A percentile compares a stretch with the other conserved stretches of the same genome.
phyloP scores from a whole-genome alignment of 2,797 vertebrate species.

The Dicrostonyx torquatus region DNA sequence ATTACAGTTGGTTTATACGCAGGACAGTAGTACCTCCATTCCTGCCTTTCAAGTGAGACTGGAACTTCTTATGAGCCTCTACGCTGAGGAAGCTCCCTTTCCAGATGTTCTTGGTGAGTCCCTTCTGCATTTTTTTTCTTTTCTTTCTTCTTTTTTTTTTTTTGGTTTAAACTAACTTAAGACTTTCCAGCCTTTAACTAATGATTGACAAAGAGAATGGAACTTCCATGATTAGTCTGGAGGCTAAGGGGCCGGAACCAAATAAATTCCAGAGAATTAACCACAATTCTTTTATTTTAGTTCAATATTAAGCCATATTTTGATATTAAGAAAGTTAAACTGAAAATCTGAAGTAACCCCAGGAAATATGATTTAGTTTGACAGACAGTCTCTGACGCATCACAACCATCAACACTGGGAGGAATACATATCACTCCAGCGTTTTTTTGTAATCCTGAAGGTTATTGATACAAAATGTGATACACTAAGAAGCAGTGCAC shows the following conservation, averaged over 20 bases:
- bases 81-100: slow-evolving; percentile 17
- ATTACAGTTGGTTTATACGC: slow-evolving; percentile 51
- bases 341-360: slow-evolving; percentile 17
- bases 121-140: slow-evolving; percentile 14
- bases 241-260: not conserved
- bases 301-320: slow-evolving; percentile 30
- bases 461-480: slow-evolving; percentile 13
- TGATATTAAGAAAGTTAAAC: slow-evolving; percentile 21
- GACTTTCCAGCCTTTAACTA: not conserved
- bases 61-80: not conserved
- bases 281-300: not conserved
- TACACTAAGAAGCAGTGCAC: not conserved
- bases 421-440: not conserved
- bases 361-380: slow-evolving; percentile 2
- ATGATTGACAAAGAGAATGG: not conserved
- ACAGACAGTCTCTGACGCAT: not conserved
- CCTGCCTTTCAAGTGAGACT: not conserved
- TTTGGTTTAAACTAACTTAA: slow-evolving; percentile 44
- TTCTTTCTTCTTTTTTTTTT: too few relatives aligned
- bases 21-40: not conserved
- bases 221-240: slow-evolving; percentile 19
- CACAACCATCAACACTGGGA: not conserved
- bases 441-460: not conserved
- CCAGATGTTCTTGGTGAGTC: not conserved
- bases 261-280: slow-evolving; percentile 9